Conservation (phyloP, 2,797 vertebrate genomes). For the Toxotes lorentzi region DNA sequence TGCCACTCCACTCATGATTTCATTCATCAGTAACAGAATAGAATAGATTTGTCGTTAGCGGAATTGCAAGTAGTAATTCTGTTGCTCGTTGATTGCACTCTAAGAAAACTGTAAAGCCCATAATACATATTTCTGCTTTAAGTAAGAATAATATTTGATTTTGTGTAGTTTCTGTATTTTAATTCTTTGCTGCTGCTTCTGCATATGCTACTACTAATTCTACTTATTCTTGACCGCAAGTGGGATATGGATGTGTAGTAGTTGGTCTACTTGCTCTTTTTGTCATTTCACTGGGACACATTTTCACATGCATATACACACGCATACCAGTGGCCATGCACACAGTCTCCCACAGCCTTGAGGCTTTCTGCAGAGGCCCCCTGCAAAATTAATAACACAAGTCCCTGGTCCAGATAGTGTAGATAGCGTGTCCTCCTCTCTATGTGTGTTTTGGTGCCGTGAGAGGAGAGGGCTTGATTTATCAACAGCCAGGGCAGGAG, state of each 20-base stretch:
- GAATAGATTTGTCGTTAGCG: neutral
- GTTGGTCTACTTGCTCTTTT: neutral
- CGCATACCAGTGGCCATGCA: neutral
- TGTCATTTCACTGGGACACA: slow-evolving; percentile 14
- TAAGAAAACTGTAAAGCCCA: neutral
- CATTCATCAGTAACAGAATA: neutral
- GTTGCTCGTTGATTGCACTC: neutral
- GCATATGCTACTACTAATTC: neutral
- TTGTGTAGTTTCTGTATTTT: neutral
- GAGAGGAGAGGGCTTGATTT: slow-evolving; percentile 63
- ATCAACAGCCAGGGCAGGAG: slow-evolving; percentile 58
- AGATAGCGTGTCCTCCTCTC: slow-evolving; percentile 43
- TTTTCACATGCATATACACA: slow-evolving; percentile 2
- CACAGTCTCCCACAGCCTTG: slow-evolving; percentile 13
- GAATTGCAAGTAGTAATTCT: neutral
- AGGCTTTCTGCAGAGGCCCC: slow-evolving; percentile 35
- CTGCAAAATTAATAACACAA: slow-evolving; percentile 63
- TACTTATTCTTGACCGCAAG: neutral
- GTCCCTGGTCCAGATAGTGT: slow-evolving; percentile 34
- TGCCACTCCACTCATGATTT: neutral
- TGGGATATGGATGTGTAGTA: neutral
- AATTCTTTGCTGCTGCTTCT: neutral
- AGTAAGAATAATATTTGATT: neutral
- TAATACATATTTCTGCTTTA: no score
- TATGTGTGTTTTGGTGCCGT: slow-evolving; percentile 56